Base-by-base conservation (phyloP, 1,140 invertebrate species). In the Prorops nasuta region DNA sequence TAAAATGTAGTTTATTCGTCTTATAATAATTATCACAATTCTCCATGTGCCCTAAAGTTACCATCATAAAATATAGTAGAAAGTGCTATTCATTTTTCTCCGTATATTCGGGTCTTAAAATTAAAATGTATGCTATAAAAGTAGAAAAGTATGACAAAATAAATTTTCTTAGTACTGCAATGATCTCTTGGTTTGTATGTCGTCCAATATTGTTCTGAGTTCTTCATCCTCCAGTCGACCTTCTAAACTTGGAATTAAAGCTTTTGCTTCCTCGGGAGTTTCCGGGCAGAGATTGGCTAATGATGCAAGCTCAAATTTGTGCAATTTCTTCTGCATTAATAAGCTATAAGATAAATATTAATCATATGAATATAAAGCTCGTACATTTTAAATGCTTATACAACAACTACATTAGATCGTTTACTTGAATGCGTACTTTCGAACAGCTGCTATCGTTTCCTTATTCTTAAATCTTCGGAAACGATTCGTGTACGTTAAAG, bases 381-480 rank as follows among this genome's bases (percentile, higher is more conserved):
- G 19, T n/a, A n/a, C n/a, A n/a, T n/a, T n/a, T n/a, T n/a, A n/a
- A n/a, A n/a, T n/a, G n/a, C n/a, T n/a, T n/a, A n/a, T n/a, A n/a
- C n/a, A n/a, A 22, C 17, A 37, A 24, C 12, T 14, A 14, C 14
- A 34, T 22, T 28, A 12, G 34, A 36, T 41, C 19, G 10, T 47
- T 35, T 32, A 10, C 37, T 28, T 35, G 35, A 40, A 44, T 54
- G 76, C 79, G 73, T 78, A 92, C 88, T 87, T 91, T 79, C 97
- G 83, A 6, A 99, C 93, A 38, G 94, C 90, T 44, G 91, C 84
- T 49, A 99, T 99, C 6, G 95, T 98, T 79, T 99, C 96, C 68
- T 96, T 92, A 69, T 98, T 99, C 74, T 97, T 98, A 73, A 98
- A 98, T 69, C 96, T 95, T 17, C 91, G 84, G 74, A 99, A 98